Evolutionary conservation across 2,888 invertebrate species (phyloP).

Genomic region (Parnassius mnemosyne): DNA sequence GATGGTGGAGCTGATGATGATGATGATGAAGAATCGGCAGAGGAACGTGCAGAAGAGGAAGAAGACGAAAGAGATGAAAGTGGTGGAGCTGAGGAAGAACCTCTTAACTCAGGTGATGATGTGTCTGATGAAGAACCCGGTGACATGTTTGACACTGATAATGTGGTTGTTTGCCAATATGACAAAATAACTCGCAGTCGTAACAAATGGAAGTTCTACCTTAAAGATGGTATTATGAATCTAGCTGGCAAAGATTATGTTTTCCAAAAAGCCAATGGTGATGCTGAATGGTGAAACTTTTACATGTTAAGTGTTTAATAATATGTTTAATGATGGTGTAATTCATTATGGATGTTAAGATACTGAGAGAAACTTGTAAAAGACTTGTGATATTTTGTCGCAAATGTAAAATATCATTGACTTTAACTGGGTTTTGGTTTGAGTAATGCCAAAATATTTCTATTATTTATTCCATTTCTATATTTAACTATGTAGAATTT

Average conservation of each 20-base stretch:
- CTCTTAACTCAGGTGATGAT: conserved; percentile 97
- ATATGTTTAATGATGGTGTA: conserved; percentile 59
- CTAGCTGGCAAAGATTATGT: conserved; percentile 98
- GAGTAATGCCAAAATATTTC: not conserved
- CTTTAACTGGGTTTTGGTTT: conserved; percentile 9
- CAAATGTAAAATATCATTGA: conserved; percentile 20
- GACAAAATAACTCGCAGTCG: conserved; percentile 99
- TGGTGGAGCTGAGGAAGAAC: conserved; percentile 87
- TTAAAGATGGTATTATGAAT: conserved; percentile 99
- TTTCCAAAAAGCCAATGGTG: conserved; percentile 99
- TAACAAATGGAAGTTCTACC: conserved; percentile 99
- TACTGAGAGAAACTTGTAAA: conserved; percentile 22
- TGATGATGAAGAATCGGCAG: conserved; percentile 89
- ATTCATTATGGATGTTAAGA: conserved; percentile 51
- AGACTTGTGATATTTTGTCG: conserved; percentile 21
- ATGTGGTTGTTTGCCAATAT: conserved; percentile 99
- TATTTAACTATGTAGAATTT: too few species aligned
- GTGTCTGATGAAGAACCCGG: conserved; percentile 97
- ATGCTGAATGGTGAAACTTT: conserved; percentile 96
- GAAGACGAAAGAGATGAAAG: conserved; percentile 87
- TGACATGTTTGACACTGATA: conserved; percentile 98
- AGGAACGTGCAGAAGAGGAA: conserved; percentile 82
- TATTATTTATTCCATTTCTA: not conserved
- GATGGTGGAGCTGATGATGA: conserved; percentile 86
- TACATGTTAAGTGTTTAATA: conserved; percentile 52